These are phyloP conservation scores for Drosophila seclusa DNA, from an alignment of 2,888 invertebrate species.

Conservation along the genomic window DNA sequence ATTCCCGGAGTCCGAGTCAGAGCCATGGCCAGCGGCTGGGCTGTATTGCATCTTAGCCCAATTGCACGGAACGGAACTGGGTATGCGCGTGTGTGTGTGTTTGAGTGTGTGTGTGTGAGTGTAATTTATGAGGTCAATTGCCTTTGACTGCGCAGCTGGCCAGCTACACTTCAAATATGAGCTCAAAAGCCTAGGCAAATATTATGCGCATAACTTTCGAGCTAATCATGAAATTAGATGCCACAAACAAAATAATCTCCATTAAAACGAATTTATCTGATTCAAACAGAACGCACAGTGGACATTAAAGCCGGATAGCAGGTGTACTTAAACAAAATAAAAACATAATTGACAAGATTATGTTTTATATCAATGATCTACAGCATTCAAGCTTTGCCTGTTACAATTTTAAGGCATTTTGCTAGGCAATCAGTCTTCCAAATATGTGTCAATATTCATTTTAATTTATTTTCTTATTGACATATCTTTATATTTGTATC, in stretches of 20 bases:
- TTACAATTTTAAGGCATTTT: not conserved
- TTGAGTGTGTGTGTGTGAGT: conserved; percentile 14
- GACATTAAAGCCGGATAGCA: not conserved
- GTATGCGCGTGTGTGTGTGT: conserved; percentile 16
- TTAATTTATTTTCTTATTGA: not conserved
- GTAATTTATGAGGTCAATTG: conserved; percentile 76
- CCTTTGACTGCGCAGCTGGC: conserved; percentile 30
- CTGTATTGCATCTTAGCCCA: conserved; percentile 62
- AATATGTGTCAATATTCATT: not conserved
- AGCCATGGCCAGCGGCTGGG: conserved; percentile 27
- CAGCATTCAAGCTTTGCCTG: not conserved
- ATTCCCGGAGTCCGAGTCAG: not conserved
- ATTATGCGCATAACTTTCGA: not conserved
- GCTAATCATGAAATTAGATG: conserved; percentile 3
- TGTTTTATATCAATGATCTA: not conserved
- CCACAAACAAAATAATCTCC: not conserved
- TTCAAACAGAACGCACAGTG: not conserved
- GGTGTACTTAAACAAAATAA: not conserved
- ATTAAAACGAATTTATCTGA: conserved; percentile 2
- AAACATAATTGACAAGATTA: not conserved
- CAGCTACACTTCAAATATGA: conserved; percentile 9
- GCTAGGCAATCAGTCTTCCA: not conserved
- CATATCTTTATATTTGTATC: not conserved
- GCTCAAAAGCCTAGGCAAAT: not conserved
- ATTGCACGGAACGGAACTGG: conserved; percentile 24